Base-by-base conservation (phyloP, 2,888 invertebrate genomes). In the Aphidius colemani region DNA sequence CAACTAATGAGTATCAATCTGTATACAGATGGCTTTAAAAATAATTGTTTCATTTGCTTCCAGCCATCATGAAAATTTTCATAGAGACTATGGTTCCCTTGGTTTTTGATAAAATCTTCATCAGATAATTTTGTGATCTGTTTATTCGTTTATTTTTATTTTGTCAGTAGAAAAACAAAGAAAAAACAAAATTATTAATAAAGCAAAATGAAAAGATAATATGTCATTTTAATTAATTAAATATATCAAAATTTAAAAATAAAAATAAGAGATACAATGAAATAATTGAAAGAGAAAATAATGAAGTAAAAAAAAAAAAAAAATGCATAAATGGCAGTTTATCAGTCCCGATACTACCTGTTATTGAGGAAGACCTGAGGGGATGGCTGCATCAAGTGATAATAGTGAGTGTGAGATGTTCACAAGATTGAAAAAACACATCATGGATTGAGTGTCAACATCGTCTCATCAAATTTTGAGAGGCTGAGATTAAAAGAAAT, bases 31-130 rank as follows among this genome's bases (percentile, higher is more conserved):
- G 91, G 91, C 0, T 88, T 85, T 45, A 79, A 82, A 77, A 91
- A 90, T 67, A 93, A 84, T 0, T 91, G 90, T 50, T 85, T 85
- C 55, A 91, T 83, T 78, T 92, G 91, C 1, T 85, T 79, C 73
- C 85, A 85, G 1, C 91, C 91, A 2, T 86, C 86, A 4, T 84
- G 82, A 8, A 91, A 70, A 0, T 87, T 86, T 60, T 85, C 84
- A 30, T 83, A 61, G 4, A 80, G 63, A 43, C 50, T 72, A 46
- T 30, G 30, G 1, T 73, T 71, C 1, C 68, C 71, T 1, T 71
- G 18, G 6, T 69, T 77, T 1, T 83, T 78, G 66, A 83, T 82
- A 6, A 70, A 72, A 66, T 74, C 72, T 64, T 81, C 79, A 51
- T 77, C 74, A 63, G 83, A 80, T n/a, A 87, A 74, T 9, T 70